Evolutionary conservation across 2,888 invertebrate species (phyloP).

Genomic region (Trichopoda pennipes): DNA sequence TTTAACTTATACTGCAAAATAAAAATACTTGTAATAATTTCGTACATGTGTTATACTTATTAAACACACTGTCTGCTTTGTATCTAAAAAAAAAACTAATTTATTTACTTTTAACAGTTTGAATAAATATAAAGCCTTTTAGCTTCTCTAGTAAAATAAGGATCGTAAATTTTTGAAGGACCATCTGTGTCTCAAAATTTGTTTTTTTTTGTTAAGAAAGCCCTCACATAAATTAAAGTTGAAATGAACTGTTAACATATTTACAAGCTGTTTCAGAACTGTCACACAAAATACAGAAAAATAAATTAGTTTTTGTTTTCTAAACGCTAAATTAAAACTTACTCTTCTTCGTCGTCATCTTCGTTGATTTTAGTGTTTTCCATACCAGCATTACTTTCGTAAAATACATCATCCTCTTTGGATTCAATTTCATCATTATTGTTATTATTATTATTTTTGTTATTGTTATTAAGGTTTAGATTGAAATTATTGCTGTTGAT

Average conservation of each 20-base stretch:
- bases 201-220: not conserved
- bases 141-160: too few relatives aligned
- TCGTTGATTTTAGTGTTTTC: constrained; percentile 73
- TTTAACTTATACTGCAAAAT: too few relatives aligned
- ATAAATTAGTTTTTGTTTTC: not conserved
- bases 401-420: constrained; percentile 87
- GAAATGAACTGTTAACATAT: constrained; percentile 10
- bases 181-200: not conserved
- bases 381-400: constrained; percentile 87
- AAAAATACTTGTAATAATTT: too few relatives aligned
- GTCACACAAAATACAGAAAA: not conserved
- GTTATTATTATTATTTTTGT: constrained; percentile 68
- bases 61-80: too few relatives aligned
- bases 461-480: constrained; percentile 81
- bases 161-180: too few relatives aligned
- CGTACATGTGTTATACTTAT: too few relatives aligned
- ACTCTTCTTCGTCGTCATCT: constrained; percentile 85
- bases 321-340: constrained; percentile 67
- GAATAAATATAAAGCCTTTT: too few relatives aligned
- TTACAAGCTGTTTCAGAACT: not conserved
- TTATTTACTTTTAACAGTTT: too few relatives aligned
- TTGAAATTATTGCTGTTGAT: constrained; percentile 81
- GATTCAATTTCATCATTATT: constrained; percentile 71
- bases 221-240: not conserved
- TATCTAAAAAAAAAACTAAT: too few relatives aligned